These are phyloP conservation scores for Seira musarum DNA, from an alignment of 2,888 invertebrate species.

Conservation along the genomic window DNA sequence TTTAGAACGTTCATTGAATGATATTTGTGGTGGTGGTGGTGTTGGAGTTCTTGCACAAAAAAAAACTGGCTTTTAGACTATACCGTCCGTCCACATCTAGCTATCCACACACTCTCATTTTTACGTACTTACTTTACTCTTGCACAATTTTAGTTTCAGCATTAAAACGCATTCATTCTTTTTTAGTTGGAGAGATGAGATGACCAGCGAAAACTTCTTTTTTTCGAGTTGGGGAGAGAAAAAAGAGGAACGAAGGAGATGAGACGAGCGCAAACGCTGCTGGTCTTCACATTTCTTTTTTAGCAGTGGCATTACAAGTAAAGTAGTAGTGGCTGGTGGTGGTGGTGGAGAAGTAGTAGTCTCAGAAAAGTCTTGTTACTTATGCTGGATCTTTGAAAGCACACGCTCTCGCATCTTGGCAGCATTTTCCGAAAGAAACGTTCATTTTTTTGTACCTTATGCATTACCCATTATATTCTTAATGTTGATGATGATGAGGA, in stretches of 20 bases:
- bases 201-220: slow-evolving; percentile 35
- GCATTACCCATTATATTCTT: neutral
- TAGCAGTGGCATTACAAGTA: slow-evolving; percentile 9
- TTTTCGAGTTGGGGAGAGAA: slow-evolving; percentile 15
- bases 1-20: slow-evolving; percentile 19
- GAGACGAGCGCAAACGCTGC: slow-evolving; percentile 60
- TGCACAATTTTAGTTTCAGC: neutral
- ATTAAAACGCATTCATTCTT: slow-evolving; percentile 46
- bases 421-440: neutral
- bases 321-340: slow-evolving; percentile 22
- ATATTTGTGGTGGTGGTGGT: slow-evolving; percentile 26
- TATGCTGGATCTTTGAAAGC: neutral
- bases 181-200: slow-evolving; percentile 34
- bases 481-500: slow-evolving; percentile 21
- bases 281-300: slow-evolving; percentile 35
- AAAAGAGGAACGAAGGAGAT: slow-evolving; percentile 31
- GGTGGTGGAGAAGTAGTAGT: slow-evolving; percentile 22
- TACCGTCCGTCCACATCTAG: neutral
- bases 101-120: neutral
- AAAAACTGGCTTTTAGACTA: slow-evolving; percentile 14
- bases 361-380: slow-evolving; percentile 15
- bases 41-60: neutral
- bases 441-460: neutral
- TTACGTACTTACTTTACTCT: slow-evolving; percentile 11
- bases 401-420: neutral